Evolutionary conservation across 1,140 invertebrate species (phyloP).

Genomic region (Leptopilina boulardi): DNA sequence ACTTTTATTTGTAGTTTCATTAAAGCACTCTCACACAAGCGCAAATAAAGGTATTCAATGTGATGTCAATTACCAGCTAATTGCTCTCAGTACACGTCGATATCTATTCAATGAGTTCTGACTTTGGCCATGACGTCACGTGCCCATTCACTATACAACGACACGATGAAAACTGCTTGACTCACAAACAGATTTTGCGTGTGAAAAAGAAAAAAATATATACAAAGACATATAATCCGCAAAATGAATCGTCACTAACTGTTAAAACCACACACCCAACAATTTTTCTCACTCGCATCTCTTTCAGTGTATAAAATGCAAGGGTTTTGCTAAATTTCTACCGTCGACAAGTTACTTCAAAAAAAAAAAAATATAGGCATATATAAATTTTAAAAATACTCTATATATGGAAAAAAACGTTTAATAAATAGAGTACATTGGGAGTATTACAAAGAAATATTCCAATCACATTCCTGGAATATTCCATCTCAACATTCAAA

Average conservation of each 20-base stretch:
- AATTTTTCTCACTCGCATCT: neutral
- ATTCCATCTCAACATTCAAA: no score
- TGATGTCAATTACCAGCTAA: conserved; percentile 19
- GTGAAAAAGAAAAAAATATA: neutral
- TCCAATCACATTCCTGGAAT: no score
- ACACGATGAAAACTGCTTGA: neutral
- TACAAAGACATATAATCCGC: neutral
- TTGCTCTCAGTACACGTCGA: conserved; percentile 2
- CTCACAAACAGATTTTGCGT: neutral
- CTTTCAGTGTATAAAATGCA: neutral
- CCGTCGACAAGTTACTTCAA: no score
- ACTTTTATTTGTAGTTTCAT: neutral
- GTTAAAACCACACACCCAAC: neutral
- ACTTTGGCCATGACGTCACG: conserved; percentile 8
- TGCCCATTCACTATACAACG: neutral
- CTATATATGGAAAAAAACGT: no score
- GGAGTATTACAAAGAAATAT: no score
- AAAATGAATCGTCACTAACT: neutral
- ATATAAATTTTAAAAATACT: no score
- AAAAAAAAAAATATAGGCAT: no score
- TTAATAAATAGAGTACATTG: no score
- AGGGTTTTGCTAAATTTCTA: neutral
- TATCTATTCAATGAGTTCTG: conserved; percentile 15
- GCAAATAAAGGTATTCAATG: neutral
- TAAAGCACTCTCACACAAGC: neutral